Evolutionary conservation across 2,113 vertebrate species (phyloP), one percentile per base, ranked within the genome.

Genomic region (Tichodroma muraria): DNA sequence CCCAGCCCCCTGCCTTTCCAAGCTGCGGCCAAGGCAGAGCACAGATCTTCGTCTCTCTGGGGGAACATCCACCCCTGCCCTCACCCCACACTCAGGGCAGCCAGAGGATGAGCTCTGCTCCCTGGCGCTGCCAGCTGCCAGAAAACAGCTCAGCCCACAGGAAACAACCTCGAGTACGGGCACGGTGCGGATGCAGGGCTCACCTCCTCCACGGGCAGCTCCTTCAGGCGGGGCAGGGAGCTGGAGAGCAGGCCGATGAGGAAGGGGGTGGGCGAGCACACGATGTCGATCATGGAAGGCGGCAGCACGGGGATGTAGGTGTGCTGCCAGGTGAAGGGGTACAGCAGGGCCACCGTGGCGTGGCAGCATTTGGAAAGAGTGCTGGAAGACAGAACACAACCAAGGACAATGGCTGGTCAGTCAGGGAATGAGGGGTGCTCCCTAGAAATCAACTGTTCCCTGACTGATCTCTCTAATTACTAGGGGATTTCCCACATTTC

Each of bases 291-390:
- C 99, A 99, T 99, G 93, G 99, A 98, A 1, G 99, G 98, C 0
- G 99, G 99, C 61, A 99, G 97, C 63, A 99, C 99, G 0, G 99
- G 99, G 96, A 99, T 99, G 98, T 99, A 99, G 23, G 99, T 99
- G 94, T 98, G 98, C 91, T 98, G 97, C 98, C 97, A 98, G 91
- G 98, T 98, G 97, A 99, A 99, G 59, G 99, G 99, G 93, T 99
- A 99, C 69, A 99, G 98, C 1, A 98, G 98, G 3, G 98, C 99
- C 97, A 99, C 98, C 3, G 97, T 97, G 68, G 97, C 96, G 0
- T 98, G 99, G 95, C 99, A 99, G 85, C 99, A 99, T 90, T 98
- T 98, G 78, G 99, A 99, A 45, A 99, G 98, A 16, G 98, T 99
- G 93, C 99, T 99, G 97, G 35, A 50, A 96, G 27, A 52, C 66